Percentiles rank a stretch among this genome's conserved stretches.
Evolutionary conservation across 2,888 invertebrate genomes (phyloP).

Genomic region (Amiota minor): DNA sequence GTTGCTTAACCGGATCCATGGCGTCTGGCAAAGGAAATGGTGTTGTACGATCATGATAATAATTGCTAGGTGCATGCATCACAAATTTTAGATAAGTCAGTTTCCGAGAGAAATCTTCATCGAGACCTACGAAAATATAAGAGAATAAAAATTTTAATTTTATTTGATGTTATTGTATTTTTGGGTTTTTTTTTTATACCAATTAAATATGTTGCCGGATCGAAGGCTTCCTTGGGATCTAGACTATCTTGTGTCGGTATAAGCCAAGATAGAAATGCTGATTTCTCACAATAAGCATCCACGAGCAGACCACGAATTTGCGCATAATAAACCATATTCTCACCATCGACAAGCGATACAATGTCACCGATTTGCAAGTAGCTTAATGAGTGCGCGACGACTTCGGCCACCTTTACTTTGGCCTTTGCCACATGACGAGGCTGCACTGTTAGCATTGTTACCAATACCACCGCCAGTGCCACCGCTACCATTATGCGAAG

Average conservation of each 20-base stretch:
- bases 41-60: constrained; percentile 83
- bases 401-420: constrained; percentile 78
- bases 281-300: constrained; percentile 94
- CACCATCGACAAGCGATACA: constrained; percentile 86
- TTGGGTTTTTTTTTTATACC: constrained; percentile 75
- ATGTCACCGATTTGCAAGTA: constrained; percentile 94
- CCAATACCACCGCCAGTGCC: constrained; percentile 16
- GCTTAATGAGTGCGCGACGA: constrained; percentile 82
- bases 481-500: constrained; percentile 32
- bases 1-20: constrained; percentile 74
- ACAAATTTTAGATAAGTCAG: constrained; percentile 92
- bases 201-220: constrained; percentile 90
- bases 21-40: constrained; percentile 81
- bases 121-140: constrained; percentile 78
- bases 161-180: background rate
- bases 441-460: background rate
- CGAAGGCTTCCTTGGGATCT: constrained; percentile 84
- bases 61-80: constrained; percentile 94
- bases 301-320: constrained; percentile 91
- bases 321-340: constrained; percentile 87
- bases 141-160: background rate
- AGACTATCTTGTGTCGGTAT: constrained; percentile 88
- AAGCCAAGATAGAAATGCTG: constrained; percentile 93
- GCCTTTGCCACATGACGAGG: constrained; percentile 35
- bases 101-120: constrained; percentile 90